Percentiles rank a stretch among this genome's conserved stretches.
These are phyloP conservation scores for Rhinolophus sinicus DNA, from an alignment of 2,113 vertebrate genomes.

Conservation along the genomic window DNA sequence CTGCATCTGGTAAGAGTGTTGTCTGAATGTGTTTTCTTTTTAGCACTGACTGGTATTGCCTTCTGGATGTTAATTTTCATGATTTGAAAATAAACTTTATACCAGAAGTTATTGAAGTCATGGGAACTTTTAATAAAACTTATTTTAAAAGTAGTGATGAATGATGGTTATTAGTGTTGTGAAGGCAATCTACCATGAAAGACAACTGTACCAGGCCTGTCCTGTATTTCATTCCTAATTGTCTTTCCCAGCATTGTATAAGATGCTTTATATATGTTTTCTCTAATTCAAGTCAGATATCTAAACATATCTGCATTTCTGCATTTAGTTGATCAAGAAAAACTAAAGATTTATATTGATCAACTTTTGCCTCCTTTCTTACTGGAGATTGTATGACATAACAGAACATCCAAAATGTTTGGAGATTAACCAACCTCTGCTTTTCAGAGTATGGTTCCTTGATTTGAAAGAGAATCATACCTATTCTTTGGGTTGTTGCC, in stretches of 20 bases:
- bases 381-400: not conserved
- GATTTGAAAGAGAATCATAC: not conserved
- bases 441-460: not conserved
- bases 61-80: not conserved
- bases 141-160: not conserved
- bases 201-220: not conserved
- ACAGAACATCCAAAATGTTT: not conserved
- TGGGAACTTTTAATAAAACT: not conserved
- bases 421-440: not conserved
- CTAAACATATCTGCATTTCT: not conserved
- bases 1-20: constrained; percentile 89
- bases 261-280: constrained; percentile 25
- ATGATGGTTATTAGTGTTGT: not conserved
- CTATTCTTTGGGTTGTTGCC: not conserved
- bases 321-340: constrained; percentile 3
- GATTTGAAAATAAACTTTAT: not conserved
- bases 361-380: not conserved
- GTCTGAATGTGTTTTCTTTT: not conserved
- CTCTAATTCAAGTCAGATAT: constrained; percentile 20
- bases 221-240: not conserved
- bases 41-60: not conserved
- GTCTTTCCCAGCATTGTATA: not conserved
- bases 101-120: constrained; percentile 23
- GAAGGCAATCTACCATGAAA: not conserved
- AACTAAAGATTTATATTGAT: not conserved